Conservation (phyloP, 2,888 invertebrate species). For the Sylvicola cinctus region DNA sequence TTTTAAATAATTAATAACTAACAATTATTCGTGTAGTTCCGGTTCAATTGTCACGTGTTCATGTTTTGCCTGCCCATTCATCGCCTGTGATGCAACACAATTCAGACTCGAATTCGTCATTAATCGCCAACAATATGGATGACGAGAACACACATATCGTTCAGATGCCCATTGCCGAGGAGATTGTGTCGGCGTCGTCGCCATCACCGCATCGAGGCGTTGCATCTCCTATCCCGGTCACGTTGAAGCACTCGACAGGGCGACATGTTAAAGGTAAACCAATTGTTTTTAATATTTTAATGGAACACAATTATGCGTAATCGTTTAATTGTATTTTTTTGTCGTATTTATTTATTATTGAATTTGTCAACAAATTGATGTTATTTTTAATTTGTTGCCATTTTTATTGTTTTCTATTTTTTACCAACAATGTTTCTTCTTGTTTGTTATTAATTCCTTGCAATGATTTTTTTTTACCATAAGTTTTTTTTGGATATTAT, state of each 20-base stretch:
- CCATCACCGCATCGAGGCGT: too few relatives aligned
- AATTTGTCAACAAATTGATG: too few relatives aligned
- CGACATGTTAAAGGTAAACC: slow-evolving; percentile 16
- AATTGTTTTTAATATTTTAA: slow-evolving; percentile 5
- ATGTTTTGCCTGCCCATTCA: slow-evolving; percentile 30
- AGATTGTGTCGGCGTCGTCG: too few relatives aligned
- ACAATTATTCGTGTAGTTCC: slow-evolving; percentile 9
- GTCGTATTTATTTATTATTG: too few relatives aligned
- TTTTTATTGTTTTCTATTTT: too few relatives aligned
- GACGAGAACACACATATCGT: slow-evolving; percentile 10
- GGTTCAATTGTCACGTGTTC: slow-evolving; percentile 15
- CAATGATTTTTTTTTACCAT: too few relatives aligned
- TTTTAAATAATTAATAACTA: too few relatives aligned
- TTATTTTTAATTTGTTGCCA: too few relatives aligned
- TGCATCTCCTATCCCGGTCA: too few relatives aligned
- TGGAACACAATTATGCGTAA: slow-evolving; percentile 6
- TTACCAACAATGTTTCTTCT: too few relatives aligned
- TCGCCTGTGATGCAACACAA: slow-evolving; percentile 14
- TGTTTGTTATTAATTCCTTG: too few relatives aligned
- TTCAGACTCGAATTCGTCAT: slow-evolving; percentile 9
- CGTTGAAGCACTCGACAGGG: slow-evolving; percentile 7
- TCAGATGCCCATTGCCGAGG: slow-evolving; percentile 1
- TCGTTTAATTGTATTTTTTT: background rate
- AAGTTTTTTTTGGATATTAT: too few relatives aligned
- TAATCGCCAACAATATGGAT: slow-evolving; percentile 6